A percentile compares a stretch with the other conserved stretches of the same genome.
These are phyloP conservation scores for Aplochiton taeniatus DNA, from an alignment of 2,797 vertebrate genomes.

Conservation along the genomic window DNA sequence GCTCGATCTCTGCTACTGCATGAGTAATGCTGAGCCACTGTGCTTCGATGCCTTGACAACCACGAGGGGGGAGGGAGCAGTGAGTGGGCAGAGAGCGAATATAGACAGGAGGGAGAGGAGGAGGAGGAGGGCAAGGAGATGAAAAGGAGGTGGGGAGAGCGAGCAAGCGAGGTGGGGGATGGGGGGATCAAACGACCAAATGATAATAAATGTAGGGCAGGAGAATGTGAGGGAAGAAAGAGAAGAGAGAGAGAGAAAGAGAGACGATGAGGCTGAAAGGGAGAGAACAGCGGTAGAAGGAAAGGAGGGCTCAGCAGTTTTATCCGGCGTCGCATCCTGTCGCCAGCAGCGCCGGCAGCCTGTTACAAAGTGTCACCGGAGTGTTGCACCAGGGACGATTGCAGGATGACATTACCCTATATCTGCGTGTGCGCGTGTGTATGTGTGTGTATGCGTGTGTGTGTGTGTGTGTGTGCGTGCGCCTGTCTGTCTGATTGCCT, in stretches of 20 bases:
- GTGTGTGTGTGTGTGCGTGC: no score
- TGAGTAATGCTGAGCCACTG: slow-evolving; percentile 77
- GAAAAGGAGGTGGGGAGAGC: slow-evolving; percentile 25
- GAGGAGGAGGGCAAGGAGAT: slow-evolving; percentile 7
- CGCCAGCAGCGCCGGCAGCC: slow-evolving; percentile 44
- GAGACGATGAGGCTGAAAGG: background rate
- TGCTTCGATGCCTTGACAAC: slow-evolving; percentile 69
- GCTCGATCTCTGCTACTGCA: slow-evolving; percentile 46
- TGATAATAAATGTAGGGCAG: slow-evolving; percentile 11
- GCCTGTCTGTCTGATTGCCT: no score
- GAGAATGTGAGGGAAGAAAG: background rate
- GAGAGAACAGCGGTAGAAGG: slow-evolving; percentile 5
- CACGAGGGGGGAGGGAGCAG: slow-evolving; percentile 29
- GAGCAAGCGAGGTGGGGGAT: slow-evolving; percentile 14
- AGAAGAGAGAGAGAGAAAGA: slow-evolving; percentile 6
- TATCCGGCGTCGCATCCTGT: background rate
- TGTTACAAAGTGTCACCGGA: slow-evolving; percentile 70
- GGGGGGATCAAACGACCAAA: slow-evolving; percentile 30
- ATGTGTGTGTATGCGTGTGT: no score
- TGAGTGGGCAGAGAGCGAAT: slow-evolving; percentile 52
- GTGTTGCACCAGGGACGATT: slow-evolving; percentile 74
- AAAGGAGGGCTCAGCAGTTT: background rate
- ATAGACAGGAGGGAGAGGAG: slow-evolving; percentile 26
- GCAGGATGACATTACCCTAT: slow-evolving; percentile 74
- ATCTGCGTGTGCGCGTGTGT: background rate